These are phyloP conservation scores for Atopsyche davidsoni DNA, from an alignment of 1,140 invertebrate species.

Conservation along the genomic window DNA sequence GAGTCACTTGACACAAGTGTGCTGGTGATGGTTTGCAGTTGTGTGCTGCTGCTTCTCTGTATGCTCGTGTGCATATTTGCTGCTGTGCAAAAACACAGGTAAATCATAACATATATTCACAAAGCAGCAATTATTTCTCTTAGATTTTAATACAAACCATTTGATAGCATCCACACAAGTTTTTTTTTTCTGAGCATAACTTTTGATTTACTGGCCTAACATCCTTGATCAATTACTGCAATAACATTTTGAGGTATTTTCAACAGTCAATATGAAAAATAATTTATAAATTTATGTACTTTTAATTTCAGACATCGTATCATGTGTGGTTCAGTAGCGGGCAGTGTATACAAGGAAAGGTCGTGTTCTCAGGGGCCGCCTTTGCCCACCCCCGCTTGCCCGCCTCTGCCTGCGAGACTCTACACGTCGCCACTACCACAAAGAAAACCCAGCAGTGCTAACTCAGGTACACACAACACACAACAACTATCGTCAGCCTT, in stretches of 20 bases:
- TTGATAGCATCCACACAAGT: too few species aligned
- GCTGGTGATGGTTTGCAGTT: constrained; percentile 45
- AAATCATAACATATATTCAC: too few species aligned
- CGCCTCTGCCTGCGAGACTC: constrained; percentile 38
- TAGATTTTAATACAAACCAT: too few species aligned
- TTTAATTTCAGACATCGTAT: constrained; percentile 22
- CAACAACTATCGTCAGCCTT: neutral
- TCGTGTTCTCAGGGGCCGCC: constrained; percentile 24
- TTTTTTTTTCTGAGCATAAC: too few species aligned
- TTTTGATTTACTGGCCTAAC: too few species aligned
- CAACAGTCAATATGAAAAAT: neutral
- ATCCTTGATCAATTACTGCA: too few species aligned
- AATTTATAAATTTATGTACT: too few species aligned
- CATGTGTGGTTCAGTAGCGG: constrained; percentile 23
- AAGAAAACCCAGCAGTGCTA: constrained; percentile 41
- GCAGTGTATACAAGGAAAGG: constrained; percentile 27
- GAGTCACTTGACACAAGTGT: constrained; percentile 45
- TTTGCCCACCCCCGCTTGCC: constrained; percentile 36
- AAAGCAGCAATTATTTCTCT: too few species aligned
- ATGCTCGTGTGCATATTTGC: constrained; percentile 35
- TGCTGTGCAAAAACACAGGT: constrained; percentile 42
- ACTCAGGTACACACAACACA: constrained; percentile 23
- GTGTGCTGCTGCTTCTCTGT: constrained; percentile 38
- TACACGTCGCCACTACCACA: constrained; percentile 44
- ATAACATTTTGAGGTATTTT: neutral